Conservation (phyloP, 92 coral and sea anemone species). For the Meandrina meandrites region DNA sequence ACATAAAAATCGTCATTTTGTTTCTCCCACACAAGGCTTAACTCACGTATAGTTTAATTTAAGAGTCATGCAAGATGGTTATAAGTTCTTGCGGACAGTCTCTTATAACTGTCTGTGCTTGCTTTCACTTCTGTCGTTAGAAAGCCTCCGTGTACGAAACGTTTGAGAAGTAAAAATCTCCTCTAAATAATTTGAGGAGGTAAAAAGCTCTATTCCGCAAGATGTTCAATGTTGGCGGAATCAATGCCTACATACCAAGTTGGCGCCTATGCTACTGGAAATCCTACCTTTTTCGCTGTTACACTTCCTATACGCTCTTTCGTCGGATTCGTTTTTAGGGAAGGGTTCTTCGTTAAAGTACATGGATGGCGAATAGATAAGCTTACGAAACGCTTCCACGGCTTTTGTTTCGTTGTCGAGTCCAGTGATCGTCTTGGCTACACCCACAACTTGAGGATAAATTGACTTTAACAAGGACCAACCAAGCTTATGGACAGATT, state of each 20-base stretch:
- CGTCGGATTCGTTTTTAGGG: slow-evolving; percentile 89
- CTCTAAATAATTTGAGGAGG: not conserved
- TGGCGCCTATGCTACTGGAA: no score
- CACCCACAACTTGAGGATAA: slow-evolving; percentile 76
- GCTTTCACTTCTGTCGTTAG: no score
- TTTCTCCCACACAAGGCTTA: no score
- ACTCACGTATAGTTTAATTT: no score
- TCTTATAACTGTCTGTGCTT: not conserved
- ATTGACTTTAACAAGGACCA: slow-evolving; percentile 66
- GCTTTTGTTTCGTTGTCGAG: slow-evolving; percentile 67
- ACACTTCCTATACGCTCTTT: slow-evolving; percentile 70
- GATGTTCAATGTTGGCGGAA: not conserved
- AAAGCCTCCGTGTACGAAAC: no score
- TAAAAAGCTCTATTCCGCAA: not conserved
- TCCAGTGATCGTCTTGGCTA: slow-evolving; percentile 76
- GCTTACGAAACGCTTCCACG: slow-evolving; percentile 56
- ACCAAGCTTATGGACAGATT: slow-evolving; percentile 82
- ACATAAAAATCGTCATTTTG: no score
- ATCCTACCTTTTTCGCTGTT: slow-evolving; percentile 50
- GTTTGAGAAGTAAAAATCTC: not conserved
- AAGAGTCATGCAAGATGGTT: no score
- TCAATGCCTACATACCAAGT: not conserved
- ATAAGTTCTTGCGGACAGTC: no score
- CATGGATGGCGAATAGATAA: slow-evolving; percentile 75
- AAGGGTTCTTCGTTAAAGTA: slow-evolving; percentile 85